A percentile compares a stretch with the other conserved stretches of the same genome.
Conservation (phyloP, 2,888 invertebrate species). For the Drosophila multiciliata region DNA sequence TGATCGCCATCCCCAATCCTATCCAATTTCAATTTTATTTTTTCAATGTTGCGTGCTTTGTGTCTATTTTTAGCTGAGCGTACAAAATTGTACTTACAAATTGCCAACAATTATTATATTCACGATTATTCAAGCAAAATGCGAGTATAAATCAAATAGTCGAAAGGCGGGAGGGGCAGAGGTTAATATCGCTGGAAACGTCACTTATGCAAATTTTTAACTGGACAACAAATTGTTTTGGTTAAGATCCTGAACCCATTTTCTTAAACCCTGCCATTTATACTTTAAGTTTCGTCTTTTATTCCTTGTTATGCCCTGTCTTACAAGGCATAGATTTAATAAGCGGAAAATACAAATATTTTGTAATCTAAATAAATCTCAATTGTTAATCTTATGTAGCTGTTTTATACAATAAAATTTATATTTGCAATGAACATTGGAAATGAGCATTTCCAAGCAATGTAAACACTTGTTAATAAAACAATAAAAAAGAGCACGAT, state of each 20-base stretch:
- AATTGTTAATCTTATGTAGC: not conserved
- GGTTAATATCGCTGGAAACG: not conserved
- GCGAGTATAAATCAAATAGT: not conserved
- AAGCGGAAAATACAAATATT: not conserved
- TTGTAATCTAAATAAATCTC: not conserved
- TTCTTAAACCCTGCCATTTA: not conserved
- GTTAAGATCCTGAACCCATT: not conserved
- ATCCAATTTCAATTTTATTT: not conserved
- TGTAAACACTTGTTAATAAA: conserved; percentile 6
- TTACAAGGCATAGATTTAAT: not conserved
- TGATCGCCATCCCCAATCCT: not conserved
- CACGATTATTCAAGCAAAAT: not conserved
- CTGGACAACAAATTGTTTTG: conserved; percentile 36
- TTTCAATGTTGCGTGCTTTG: conserved; percentile 20
- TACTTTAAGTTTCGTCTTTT: not conserved
- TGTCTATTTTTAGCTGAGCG: conserved; percentile 45
- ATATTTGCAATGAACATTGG: conserved; percentile 1
- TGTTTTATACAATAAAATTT: not conserved
- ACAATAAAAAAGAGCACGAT: conserved; percentile 19
- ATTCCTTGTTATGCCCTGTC: not conserved
- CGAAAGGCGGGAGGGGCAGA: no score
- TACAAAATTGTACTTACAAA: conserved; percentile 21
- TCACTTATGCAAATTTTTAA: conserved; percentile 42
- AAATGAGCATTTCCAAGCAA: no score
- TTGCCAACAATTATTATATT: conserved; percentile 22